Evolutionary conservation across 1,140 invertebrate species (phyloP).

Genomic region (Wasmannia auropunctata): DNA sequence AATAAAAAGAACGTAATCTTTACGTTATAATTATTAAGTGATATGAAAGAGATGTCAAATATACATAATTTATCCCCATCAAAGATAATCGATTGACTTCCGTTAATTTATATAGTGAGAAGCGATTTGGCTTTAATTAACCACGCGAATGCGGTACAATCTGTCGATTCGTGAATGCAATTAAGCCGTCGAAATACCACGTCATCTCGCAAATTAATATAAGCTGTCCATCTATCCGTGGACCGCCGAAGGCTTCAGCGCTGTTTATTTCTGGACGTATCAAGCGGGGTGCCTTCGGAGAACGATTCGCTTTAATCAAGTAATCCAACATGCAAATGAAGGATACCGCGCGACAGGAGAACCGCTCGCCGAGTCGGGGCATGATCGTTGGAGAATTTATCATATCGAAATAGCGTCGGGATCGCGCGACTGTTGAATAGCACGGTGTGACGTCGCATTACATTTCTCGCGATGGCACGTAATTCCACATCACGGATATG

Average conservation of each 20-base stretch:
- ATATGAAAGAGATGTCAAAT: neutral
- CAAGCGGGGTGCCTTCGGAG: neutral
- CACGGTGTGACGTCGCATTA: neutral
- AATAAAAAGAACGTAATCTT: neutral
- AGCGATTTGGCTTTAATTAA: neutral
- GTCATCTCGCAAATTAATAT: conserved; percentile 35
- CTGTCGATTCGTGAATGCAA: neutral
- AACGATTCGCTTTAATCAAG: conserved; percentile 5
- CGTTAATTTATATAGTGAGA: neutral
- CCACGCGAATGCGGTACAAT: neutral
- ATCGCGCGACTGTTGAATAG: neutral
- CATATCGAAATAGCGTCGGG: conserved; percentile 17
- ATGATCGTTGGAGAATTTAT: conserved; percentile 6
- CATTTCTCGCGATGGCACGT: conserved; percentile 31
- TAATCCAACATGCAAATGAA: conserved; percentile 17
- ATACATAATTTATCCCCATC: neutral
- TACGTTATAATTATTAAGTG: neutral
- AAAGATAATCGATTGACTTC: neutral
- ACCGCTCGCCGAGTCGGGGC: neutral
- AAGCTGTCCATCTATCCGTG: neutral
- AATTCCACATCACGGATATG: conserved; percentile 51
- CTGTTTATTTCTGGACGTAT: conserved; percentile 7
- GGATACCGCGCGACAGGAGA: conserved; percentile 3
- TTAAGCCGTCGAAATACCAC: conserved; percentile 13
- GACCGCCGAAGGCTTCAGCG: no score